Conservation (phyloP, 1,140 invertebrate genomes). For the Dreissena rostriformis region DNA sequence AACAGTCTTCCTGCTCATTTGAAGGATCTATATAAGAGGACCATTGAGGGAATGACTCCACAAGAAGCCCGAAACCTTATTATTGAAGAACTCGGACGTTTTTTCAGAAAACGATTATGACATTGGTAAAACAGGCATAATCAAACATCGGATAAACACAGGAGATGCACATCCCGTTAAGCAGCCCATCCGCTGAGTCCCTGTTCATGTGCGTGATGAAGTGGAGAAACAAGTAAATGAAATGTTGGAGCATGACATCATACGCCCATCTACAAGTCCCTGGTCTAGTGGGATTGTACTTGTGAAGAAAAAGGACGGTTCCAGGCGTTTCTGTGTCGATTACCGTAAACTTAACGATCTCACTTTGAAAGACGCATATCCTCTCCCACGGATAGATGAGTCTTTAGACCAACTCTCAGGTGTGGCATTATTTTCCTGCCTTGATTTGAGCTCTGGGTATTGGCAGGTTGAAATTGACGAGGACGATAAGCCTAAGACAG, state of each 20-base stretch:
- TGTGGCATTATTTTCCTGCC: constrained; percentile 29
- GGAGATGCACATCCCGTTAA: constrained; percentile 45
- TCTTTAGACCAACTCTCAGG: constrained; percentile 35
- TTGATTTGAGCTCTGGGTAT: constrained; percentile 27
- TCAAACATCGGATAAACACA: constrained; percentile 54
- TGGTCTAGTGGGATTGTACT: background rate
- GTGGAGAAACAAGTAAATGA: constrained; percentile 36
- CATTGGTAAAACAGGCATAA: constrained; percentile 46
- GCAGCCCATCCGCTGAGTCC: constrained; percentile 48
- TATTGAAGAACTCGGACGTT: constrained; percentile 27
- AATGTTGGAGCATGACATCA: constrained; percentile 75
- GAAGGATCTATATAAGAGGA: constrained; percentile 10
- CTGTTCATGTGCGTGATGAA: constrained; percentile 28
- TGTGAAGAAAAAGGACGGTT: too few species aligned
- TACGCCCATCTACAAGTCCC: constrained; percentile 59
- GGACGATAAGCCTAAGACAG: constrained; percentile 75
- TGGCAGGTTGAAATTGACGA: constrained; percentile 6
- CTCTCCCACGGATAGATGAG: too few species aligned
- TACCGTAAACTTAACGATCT: too few species aligned
- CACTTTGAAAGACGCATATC: too few species aligned
- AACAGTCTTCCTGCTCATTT: constrained; percentile 17
- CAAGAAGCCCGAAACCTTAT: background rate
- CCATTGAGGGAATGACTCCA: background rate
- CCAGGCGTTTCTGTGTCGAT: too few species aligned
- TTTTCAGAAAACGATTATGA: constrained; percentile 55